Conservation (phyloP, 2,888 invertebrate genomes). For the Epirrita christyi region DNA sequence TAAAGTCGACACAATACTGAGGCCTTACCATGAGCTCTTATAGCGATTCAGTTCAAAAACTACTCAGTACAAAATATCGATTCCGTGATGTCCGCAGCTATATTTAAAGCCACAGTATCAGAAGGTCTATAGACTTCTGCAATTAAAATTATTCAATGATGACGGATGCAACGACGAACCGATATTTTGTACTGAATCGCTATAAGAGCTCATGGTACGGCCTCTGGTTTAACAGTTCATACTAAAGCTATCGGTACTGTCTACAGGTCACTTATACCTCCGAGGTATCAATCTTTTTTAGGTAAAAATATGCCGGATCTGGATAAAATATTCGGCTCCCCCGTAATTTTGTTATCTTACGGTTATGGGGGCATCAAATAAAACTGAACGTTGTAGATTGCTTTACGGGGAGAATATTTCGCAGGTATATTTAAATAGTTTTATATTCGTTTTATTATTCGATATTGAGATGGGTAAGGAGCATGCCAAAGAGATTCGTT, state of each 20-base stretch:
- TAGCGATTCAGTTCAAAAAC: no score
- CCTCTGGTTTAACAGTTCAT: neutral
- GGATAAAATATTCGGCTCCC: constrained; percentile 41
- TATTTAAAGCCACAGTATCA: no score
- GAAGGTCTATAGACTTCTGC: no score
- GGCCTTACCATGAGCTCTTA: no score
- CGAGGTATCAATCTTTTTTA: constrained; percentile 24
- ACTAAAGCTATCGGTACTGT: neutral
- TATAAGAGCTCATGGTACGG: no score
- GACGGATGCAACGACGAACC: no score
- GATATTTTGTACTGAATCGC: no score
- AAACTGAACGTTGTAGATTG: constrained; percentile 32
- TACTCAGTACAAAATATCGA: no score
- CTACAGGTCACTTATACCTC: neutral
- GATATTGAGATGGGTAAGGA: neutral
- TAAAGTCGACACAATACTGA: no score
- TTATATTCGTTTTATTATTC: constrained; percentile 13
- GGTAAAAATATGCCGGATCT: constrained; percentile 35
- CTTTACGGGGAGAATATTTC: constrained; percentile 30
- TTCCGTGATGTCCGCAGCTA: no score
- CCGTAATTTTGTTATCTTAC: constrained; percentile 41
- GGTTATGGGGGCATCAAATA: constrained; percentile 37
- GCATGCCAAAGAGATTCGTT: neutral
- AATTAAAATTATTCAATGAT: no score
- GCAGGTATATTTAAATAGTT: constrained; percentile 24